Evolutionary conservation across 2,888 invertebrate genomes (phyloP).

Genomic region (Pristionchus arcanus): DNA sequence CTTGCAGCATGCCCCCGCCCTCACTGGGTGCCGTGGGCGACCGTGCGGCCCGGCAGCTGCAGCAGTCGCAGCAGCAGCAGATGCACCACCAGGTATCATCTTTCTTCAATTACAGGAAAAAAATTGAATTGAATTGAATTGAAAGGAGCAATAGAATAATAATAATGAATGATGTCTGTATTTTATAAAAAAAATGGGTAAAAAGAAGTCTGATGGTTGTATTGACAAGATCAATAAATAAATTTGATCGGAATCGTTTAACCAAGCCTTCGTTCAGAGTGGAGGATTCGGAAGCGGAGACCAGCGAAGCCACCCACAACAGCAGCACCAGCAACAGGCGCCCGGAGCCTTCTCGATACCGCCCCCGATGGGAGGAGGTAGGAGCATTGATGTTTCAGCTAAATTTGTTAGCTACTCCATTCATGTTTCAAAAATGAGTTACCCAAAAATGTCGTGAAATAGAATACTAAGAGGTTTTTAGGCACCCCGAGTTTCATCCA

Average conservation of each 20-base stretch:
- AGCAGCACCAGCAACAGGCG: background rate
- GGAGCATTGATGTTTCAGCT: background rate
- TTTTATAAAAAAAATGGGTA: too few relatives aligned
- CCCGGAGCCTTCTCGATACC: conserved; percentile 10
- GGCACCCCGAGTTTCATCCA: background rate
- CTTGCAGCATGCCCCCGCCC: conserved; percentile 40
- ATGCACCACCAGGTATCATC: conserved; percentile 7
- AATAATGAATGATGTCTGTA: too few relatives aligned
- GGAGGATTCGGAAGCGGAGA: background rate
- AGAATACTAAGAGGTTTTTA: too few relatives aligned
- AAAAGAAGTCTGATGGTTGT: too few relatives aligned
- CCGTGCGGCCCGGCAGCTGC: conserved; percentile 22
- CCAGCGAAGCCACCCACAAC: background rate
- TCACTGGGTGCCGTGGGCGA: conserved; percentile 44
- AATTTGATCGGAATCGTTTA: too few relatives aligned
- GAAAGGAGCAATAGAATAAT: too few relatives aligned
- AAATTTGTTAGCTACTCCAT: background rate
- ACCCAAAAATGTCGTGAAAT: too few relatives aligned
- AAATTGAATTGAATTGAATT: too few relatives aligned
- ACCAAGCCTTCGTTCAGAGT: too few relatives aligned
- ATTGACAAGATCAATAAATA: too few relatives aligned
- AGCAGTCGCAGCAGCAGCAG: conserved; percentile 29
- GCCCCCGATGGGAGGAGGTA: background rate
- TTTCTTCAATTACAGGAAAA: too few relatives aligned
- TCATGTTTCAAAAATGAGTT: too few relatives aligned